Evolutionary conservation across 2,888 invertebrate species (phyloP).

Genomic region (Tanaodytes sp.): DNA sequence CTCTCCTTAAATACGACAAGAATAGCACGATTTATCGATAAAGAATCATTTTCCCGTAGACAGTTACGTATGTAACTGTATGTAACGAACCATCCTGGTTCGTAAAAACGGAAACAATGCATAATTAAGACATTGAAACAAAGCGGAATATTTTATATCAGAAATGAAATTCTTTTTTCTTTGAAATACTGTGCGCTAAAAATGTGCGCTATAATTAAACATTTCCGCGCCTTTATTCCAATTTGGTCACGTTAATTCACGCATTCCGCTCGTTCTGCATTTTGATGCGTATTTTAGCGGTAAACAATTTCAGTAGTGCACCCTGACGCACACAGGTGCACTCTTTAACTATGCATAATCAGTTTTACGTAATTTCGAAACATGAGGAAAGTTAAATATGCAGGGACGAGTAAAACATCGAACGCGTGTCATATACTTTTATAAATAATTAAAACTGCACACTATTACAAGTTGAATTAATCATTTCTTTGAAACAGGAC

Average conservation of each 20-base stretch:
- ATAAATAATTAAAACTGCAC: conserved; percentile 30
- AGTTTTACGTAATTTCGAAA: conserved; percentile 33
- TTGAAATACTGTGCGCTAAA: conserved; percentile 9
- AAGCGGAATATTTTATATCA: too few species aligned
- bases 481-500: conserved; percentile 9
- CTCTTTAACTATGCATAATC: conserved; percentile 33
- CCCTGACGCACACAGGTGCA: conserved; percentile 4
- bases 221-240: conserved; percentile 23
- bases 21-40: too few species aligned
- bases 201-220: conserved; percentile 7
- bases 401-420: conserved; percentile 13
- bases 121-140: too few species aligned
- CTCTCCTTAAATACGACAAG: too few species aligned
- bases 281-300: conserved; percentile 24
- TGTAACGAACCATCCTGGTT: too few species aligned
- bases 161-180: too few species aligned
- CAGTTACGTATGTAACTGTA: too few species aligned
- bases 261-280: conserved; percentile 24
- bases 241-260: conserved; percentile 29
- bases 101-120: too few species aligned
- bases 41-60: too few species aligned
- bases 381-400: conserved; percentile 22
- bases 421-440: conserved; percentile 4
- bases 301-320: conserved; percentile 12
- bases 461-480: conserved; percentile 32